Conservation (phyloP, 2,888 invertebrate genomes). For the Thereva unica region DNA sequence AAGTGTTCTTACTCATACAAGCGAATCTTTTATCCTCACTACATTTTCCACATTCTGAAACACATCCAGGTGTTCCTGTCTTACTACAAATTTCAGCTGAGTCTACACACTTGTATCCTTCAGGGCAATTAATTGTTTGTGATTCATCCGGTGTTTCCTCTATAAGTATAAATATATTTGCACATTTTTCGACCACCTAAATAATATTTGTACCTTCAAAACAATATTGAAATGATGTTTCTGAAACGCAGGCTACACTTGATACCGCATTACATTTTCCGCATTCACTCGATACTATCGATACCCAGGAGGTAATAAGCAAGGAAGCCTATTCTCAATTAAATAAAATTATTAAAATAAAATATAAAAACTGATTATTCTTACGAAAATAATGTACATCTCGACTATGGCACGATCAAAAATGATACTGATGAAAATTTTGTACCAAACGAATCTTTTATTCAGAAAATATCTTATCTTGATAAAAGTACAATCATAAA, state of each 20-base stretch:
- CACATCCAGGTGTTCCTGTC: neutral
- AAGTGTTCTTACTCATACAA: neutral
- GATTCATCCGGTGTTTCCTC: neutral
- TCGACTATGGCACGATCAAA: no score
- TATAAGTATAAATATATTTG: neutral
- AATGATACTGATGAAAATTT: no score
- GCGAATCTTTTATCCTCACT: neutral
- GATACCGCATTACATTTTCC: neutral
- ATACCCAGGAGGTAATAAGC: no score
- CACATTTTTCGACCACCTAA: neutral
- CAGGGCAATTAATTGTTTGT: neutral
- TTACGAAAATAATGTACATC: no score
- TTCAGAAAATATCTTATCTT: no score
- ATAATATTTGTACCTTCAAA: slow-evolving; percentile 1
- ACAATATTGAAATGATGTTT: slow-evolving; percentile 2
- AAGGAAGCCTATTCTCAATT: no score
- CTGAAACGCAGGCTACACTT: slow-evolving; percentile 2
- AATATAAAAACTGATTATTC: no score
- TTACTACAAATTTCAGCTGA: neutral
- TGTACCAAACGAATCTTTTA: no score
- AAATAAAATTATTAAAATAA: no score
- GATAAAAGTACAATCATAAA: no score
- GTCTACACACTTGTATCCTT: neutral
- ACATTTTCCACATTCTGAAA: slow-evolving; percentile 25
- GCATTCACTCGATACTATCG: neutral